Percentiles rank a stretch among this genome's conserved stretches.
phyloP scores from a whole-genome alignment of 2,888 invertebrate genomes.

The Penaeus monodon region DNA sequence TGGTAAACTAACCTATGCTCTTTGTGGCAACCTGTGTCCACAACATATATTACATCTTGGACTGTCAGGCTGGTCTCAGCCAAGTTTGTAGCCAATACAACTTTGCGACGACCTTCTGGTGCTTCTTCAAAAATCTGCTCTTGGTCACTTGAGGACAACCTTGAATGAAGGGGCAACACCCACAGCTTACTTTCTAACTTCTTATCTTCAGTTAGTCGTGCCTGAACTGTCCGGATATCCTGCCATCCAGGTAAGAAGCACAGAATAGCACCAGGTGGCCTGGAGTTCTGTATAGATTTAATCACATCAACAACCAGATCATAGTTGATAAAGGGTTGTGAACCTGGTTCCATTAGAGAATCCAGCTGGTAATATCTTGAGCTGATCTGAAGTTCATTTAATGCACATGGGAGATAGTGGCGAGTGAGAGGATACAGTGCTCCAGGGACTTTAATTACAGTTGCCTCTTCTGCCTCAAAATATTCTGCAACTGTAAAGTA shows the following conservation, averaged over 20 bases:
- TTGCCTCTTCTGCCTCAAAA: slow-evolving; percentile 70
- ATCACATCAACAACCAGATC: slow-evolving; percentile 73
- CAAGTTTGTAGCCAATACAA: slow-evolving; percentile 80
- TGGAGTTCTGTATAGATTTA: slow-evolving; percentile 74
- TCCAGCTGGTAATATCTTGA: slow-evolving; percentile 14
- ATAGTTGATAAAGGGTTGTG: slow-evolving; percentile 75
- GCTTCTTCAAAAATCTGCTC: slow-evolving; percentile 74
- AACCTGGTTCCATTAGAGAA: slow-evolving; percentile 72
- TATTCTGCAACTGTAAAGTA: slow-evolving; percentile 76
- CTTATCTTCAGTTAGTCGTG: slow-evolving; percentile 23
- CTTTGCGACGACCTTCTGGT: slow-evolving; percentile 75
- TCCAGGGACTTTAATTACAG: slow-evolving; percentile 66
- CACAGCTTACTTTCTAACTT: slow-evolving; percentile 28
- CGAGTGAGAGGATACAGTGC: slow-evolving; percentile 48
- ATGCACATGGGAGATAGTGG: slow-evolving; percentile 66
- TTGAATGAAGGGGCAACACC: slow-evolving; percentile 74
- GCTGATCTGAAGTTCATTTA: neutral
- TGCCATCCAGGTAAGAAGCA: slow-evolving; percentile 84
- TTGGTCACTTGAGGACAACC: slow-evolving; percentile 76
- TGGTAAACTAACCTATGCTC: slow-evolving; percentile 70
- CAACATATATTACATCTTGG: slow-evolving; percentile 78
- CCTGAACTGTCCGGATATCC: slow-evolving; percentile 74
- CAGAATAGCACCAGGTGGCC: slow-evolving; percentile 79
- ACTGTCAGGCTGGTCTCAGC: slow-evolving; percentile 82
- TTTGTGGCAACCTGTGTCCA: slow-evolving; percentile 78